Base-by-base conservation (phyloP, 2,113 vertebrate species). In the Equus przewalskii region DNA sequence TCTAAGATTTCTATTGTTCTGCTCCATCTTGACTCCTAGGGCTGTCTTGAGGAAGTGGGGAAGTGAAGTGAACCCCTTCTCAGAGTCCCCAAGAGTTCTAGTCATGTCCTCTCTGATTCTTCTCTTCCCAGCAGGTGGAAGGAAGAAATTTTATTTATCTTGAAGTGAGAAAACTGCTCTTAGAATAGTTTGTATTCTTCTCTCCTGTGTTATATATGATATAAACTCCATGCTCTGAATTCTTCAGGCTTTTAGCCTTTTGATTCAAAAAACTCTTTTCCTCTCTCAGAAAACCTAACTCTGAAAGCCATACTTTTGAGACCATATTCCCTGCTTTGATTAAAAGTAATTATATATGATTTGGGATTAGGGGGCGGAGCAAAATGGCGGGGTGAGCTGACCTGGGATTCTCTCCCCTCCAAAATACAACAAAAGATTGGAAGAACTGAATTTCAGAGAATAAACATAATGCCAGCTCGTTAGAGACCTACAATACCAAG, bases 261-360 rank as follows among this genome's bases (percentile, higher is more conserved):
- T 60, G n/a, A 4, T 65, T 93, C 21, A 90, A 64, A 92, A 75
- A 80, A 11, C 9, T 10, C 6, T 92, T 58, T 58, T 89, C 22
- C 24, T 86, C n/a, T 56, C 28, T 73, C 46, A 73, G 14, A 21
- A 82, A 91, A 75, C 3, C 58, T 70, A 83, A 89, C 76, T 92
- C 28, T 64, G 58, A 79, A 79, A 65, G 36, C 41, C 36, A 65
- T 44, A 62, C 81, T 94, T 94, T 80, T 12, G 54, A 72, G 67
- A 49, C 7, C 12, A 36, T 73, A 33, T 72, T 73, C n/a, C 94
- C 13, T 62, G 44, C 54, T 94, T 56, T 86, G 67, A 82, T 90
- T 80, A 81, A 89, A 89, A 91, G n/a, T 76, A 83, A 93, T 84
- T 87, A 41, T 87, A 28, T 72, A 18, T 58, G 16, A 64, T 83